phyloP scores from a whole-genome alignment of 1,140 invertebrate species.

The Calliphora vicina region DNA sequence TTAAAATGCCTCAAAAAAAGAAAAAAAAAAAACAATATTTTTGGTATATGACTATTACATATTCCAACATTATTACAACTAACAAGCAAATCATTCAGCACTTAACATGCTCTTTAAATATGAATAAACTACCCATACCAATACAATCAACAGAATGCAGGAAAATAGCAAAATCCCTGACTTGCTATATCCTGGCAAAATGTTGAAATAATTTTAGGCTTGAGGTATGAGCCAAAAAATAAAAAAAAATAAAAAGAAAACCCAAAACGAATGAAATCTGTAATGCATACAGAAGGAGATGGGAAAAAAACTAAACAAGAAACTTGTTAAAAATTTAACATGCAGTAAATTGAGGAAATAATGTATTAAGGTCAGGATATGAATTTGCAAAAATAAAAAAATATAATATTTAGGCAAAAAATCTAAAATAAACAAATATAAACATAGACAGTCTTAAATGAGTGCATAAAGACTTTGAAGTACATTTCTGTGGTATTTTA shows the following conservation, averaged over 20 bases:
- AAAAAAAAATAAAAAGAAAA: neutral
- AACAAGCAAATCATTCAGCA: conserved; percentile 13
- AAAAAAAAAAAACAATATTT: neutral
- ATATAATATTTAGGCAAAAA: neutral
- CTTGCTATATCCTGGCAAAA: neutral
- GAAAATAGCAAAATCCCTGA: neutral
- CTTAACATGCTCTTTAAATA: conserved; percentile 16
- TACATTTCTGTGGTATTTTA: no score
- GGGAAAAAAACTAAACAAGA: neutral
- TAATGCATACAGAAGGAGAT: neutral
- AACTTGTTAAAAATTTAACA: conserved; percentile 11
- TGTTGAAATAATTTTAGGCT: neutral
- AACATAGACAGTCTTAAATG: no score
- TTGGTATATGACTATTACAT: neutral
- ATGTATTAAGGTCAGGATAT: conserved; percentile 9
- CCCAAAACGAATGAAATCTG: neutral
- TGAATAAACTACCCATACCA: neutral
- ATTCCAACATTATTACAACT: neutral
- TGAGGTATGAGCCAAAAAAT: neutral
- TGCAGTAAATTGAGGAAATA: conserved; percentile 16
- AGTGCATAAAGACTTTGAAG: no score
- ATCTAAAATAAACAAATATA: neutral
- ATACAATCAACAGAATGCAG: neutral
- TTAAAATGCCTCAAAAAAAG: neutral
- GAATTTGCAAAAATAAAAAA: neutral